Evolutionary conservation across 2,797 vertebrate genomes (phyloP).

Genomic region (Gymnothorax javanicus): DNA sequence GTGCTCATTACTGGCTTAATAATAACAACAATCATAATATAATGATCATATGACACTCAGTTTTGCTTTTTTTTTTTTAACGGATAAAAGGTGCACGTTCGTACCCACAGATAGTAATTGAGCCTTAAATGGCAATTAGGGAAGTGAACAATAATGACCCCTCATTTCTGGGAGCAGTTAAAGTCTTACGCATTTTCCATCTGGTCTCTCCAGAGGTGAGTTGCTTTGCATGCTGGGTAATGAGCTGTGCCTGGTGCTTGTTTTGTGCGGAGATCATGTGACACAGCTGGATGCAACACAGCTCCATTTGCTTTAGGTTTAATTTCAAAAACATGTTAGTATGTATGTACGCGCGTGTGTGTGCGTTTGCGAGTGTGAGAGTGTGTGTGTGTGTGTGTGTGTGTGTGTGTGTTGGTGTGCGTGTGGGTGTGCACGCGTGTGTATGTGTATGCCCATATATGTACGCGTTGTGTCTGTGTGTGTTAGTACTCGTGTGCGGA

Average conservation of each 20-base stretch:
- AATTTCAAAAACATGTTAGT: slow-evolving; percentile 19
- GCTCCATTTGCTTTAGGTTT: slow-evolving; percentile 26
- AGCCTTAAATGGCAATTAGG: no score
- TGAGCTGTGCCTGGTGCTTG: slow-evolving; percentile 30
- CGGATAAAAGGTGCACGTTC: not conserved
- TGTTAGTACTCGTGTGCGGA: no score
- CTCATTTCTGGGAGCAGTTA: no score
- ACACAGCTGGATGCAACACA: slow-evolving; percentile 2
- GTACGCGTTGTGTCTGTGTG: no score
- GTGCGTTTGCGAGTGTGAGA: not conserved
- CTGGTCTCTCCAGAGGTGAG: not conserved
- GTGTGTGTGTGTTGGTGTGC: not conserved
- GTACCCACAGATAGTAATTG: no score
- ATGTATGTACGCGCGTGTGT: not conserved
- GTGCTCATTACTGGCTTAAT: no score
- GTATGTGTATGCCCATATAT: not conserved
- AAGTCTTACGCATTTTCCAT: no score
- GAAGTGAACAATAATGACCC: no score
- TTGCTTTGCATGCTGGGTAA: slow-evolving; percentile 29
- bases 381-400: not conserved
- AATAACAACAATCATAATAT: no score
- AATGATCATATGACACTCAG: not conserved
- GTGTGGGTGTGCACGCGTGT: not conserved
- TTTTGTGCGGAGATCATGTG: slow-evolving; percentile 22
- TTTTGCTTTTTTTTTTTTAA: slow-evolving; percentile 26